These are phyloP conservation scores for Pogonognathellus flavescens DNA, from an alignment of 1,140 invertebrate genomes.

Conservation along the genomic window DNA sequence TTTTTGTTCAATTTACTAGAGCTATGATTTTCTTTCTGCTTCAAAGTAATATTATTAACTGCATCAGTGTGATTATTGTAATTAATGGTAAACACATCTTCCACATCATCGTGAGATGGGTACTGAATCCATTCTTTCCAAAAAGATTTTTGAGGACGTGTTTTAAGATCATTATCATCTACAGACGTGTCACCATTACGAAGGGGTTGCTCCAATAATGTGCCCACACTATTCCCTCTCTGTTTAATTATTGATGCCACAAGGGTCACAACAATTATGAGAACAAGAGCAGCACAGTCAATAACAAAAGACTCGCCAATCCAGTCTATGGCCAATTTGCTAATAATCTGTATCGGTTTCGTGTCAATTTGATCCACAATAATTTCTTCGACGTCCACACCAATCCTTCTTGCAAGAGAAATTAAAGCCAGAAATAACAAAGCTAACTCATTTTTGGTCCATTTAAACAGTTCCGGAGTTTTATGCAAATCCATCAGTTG, in stretches of 20 bases:
- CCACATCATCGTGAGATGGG: background rate
- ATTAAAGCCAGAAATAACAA: background rate
- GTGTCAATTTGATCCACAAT: no score
- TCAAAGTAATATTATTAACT: background rate
- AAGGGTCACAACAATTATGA: background rate
- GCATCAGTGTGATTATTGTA: background rate
- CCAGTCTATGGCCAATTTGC: background rate
- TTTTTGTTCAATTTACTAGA: background rate
- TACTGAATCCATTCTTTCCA: background rate
- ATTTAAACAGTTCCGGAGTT: background rate
- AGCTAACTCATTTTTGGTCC: slow-evolving; percentile 20
- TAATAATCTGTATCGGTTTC: background rate
- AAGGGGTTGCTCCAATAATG: no score
- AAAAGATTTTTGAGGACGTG: background rate
- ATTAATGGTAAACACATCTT: no score
- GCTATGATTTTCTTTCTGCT: background rate
- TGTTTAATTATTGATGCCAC: background rate
- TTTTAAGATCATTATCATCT: no score
- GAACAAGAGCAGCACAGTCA: background rate
- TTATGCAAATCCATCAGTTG: background rate
- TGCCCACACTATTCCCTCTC: background rate
- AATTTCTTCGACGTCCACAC: background rate
- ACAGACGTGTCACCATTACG: no score
- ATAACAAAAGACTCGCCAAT: slow-evolving; percentile 22
- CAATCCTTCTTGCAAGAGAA: slow-evolving; percentile 1